phyloP scores from a whole-genome alignment of 2,888 invertebrate genomes.

The Pharmacophagus antenor region DNA sequence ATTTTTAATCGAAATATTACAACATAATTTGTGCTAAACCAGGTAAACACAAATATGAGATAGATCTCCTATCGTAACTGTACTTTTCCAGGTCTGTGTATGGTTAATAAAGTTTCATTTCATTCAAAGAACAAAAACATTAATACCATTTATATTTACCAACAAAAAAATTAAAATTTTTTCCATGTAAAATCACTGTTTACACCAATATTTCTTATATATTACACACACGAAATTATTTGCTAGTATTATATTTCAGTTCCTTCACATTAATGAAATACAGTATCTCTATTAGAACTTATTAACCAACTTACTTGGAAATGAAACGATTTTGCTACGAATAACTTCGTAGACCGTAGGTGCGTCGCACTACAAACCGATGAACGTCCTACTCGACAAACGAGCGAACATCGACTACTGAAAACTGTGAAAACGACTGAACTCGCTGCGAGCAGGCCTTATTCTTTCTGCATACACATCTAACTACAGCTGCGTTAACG shows the following conservation, averaged over 20 bases:
- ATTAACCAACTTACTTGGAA: neutral
- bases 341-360: constrained; percentile 53
- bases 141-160: neutral
- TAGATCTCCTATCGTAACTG: too few species aligned
- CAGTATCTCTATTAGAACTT: neutral
- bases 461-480: constrained; percentile 21
- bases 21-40: too few species aligned
- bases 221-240: neutral
- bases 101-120: too few species aligned
- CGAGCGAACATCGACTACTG: constrained; percentile 55
- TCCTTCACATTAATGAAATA: neutral
- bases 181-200: neutral
- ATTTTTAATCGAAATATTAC: too few species aligned
- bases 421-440: constrained; percentile 41
- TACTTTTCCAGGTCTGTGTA: too few species aligned
- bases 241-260: neutral
- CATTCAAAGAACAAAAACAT: too few species aligned
- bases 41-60: too few species aligned
- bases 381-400: constrained; percentile 46
- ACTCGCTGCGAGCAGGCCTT: constrained; percentile 27
- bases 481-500: constrained; percentile 50
- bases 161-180: neutral
- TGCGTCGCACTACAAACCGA: constrained; percentile 34
- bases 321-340: constrained; percentile 39
- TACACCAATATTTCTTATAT: neutral